Evolutionary conservation across 2,113 vertebrate species (phyloP), one percentile per base, ranked within the genome.

Genomic region (Tupaia chinensis): DNA sequence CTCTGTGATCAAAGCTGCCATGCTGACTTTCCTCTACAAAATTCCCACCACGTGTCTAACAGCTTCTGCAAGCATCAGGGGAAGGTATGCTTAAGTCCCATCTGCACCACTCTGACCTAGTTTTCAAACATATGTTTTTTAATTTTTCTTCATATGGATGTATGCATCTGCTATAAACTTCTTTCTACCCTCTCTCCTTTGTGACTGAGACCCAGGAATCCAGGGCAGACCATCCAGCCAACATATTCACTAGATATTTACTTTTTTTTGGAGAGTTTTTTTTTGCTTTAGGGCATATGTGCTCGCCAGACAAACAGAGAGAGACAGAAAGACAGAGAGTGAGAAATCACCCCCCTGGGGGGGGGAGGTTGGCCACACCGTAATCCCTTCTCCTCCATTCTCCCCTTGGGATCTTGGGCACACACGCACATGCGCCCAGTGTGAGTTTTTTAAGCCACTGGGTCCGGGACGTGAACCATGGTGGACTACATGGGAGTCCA

Each of bases 51-150:
- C 77, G 22, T 61, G 17, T 76, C n/a, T 63, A 56, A n/a, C n/a
- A 4, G 83, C 63, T 65, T 77, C n/a, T 74, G 5, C 9, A 11
- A 56, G 25, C 5, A 5, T 54, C 53, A 73, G 53, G 15, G 8
- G 53, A 74, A 34, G 56, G 34, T 32, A 5, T 1, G 23, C 0
- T 14, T 74, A 23, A 0, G 56, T 34, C 4, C 32, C 5, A 17
- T 53, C 22, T 15, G 44, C 15, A 19, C 25, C 72, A 63, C 22
- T 22, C n/a, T 20, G 19, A 70, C 6, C 9, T 63, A 63, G 63
- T 54, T 91, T 70, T 60, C 74, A 79, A 69, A 44, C 11, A n/a
- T 10, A 14, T 56, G 14, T 29, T 69, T 7, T 81, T 44, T 44
- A 4, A 4, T 44, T 66, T 74, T 74, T 60, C 17, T 23, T 20